Percentiles rank a stretch among this genome's conserved stretches.
These are phyloP conservation scores for Litoditis marina DNA, from an alignment of 2,888 invertebrate genomes.

Conservation along the genomic window DNA sequence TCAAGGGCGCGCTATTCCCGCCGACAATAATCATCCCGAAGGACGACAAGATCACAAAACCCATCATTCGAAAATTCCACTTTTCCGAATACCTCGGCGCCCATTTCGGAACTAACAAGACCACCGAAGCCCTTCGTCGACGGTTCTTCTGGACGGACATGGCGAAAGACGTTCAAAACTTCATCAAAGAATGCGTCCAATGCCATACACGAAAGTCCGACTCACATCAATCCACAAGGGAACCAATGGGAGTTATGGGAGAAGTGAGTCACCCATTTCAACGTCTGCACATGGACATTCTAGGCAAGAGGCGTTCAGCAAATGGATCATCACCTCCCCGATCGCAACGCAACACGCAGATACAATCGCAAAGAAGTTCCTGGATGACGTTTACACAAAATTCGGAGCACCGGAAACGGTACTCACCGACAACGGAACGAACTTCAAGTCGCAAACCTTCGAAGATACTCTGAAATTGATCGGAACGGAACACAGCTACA, in stretches of 20 bases:
- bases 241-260: constrained; percentile 14
- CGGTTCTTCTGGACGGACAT: constrained; percentile 18
- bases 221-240: constrained; percentile 8
- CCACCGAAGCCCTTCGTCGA: not conserved
- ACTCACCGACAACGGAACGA: constrained; percentile 18
- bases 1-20: not conserved
- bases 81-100: constrained; percentile 2
- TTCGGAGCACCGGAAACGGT: constrained; percentile 14
- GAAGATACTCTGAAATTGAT: too few species aligned
- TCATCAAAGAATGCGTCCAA: constrained; percentile 6
- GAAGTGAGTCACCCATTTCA: constrained; percentile 11
- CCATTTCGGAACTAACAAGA: constrained; percentile 18
- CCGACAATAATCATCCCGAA: constrained; percentile 18
- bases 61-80: constrained; percentile 17
- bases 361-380: not conserved
- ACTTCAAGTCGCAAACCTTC: constrained; percentile 13
- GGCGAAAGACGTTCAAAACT: constrained; percentile 3
- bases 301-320: constrained; percentile 23
- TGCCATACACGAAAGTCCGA: constrained; percentile 15
- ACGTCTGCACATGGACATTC: constrained; percentile 19
- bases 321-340: constrained; percentile 14
- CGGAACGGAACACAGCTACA: too few species aligned
- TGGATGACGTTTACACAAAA: constrained; percentile 7
- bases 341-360: constrained; percentile 5
- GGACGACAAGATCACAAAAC: not conserved